Base-by-base conservation (phyloP, 2,888 invertebrate genomes). In the Crepidodera aurea region DNA sequence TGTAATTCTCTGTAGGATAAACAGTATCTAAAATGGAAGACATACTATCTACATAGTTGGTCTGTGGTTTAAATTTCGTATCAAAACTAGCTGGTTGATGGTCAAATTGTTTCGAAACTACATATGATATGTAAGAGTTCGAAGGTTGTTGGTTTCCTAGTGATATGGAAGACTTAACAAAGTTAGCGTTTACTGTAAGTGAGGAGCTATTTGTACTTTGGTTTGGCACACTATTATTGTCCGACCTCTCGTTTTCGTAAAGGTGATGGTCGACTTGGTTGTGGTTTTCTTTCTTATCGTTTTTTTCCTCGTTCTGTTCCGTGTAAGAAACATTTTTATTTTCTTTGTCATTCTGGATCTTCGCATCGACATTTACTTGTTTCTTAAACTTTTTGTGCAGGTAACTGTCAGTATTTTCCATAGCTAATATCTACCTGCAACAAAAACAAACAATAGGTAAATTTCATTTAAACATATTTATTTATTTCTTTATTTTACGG, bases 351-450 rank as follows among this genome's bases (percentile, higher is more conserved):
- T 72, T 71, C 58, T 67, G 68, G 15, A 60, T 58, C 62, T 64
- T 51, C 73, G 79, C 53, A 80, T 82, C 74, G 87, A 88, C 79
- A 90, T 92, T 80, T 61, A 79, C 71, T 84, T 93, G 88, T 82
- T 94, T 93, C 83, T 95, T 94, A 83, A 95, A 94, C 82, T 94
- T 95, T 82, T 95, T 95, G 82, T 95, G 94, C 80, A 93, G 86
- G 84, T 94, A 94, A 81, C 90, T 91, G 73, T 80, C 80, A 70
- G 72, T 71, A 65, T 74, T 75, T 78, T 80, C 81, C 80, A 80
- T 80, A 72, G 75, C 76, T 66, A 55, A 57, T 37, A 60, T 51
- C 65, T 60, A 66, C 67, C 71, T 71, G 62, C 4, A 70, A 61
- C 44, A 51, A 57, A 48, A 32, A 53, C 51, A 19, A 48, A 27